phyloP scores from a whole-genome alignment of 1,140 invertebrate genomes.

The Apolygus lucorum region DNA sequence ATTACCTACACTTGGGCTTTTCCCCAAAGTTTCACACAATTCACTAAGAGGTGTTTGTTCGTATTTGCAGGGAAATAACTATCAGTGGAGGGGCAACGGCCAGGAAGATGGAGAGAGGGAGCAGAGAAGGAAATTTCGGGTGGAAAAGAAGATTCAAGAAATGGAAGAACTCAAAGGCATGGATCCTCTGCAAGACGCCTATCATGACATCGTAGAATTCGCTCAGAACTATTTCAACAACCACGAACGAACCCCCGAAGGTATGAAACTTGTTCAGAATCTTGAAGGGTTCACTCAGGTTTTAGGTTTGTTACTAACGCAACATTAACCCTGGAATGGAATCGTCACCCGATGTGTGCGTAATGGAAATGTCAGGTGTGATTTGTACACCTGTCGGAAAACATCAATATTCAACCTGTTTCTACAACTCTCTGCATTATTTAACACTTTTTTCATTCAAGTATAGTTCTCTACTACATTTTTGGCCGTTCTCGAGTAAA shows the following conservation, averaged over 20 bases:
- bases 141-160: constrained; percentile 77
- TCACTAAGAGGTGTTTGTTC: no score
- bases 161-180: constrained; percentile 47
- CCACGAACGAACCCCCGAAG: constrained; percentile 75
- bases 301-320: constrained; percentile 17
- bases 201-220: constrained; percentile 84
- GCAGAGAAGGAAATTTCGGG: constrained; percentile 66
- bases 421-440: no score
- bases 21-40: no score
- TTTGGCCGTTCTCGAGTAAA: no score
- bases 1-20: no score
- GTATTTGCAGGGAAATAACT: not conserved
- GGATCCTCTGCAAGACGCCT: constrained; percentile 38
- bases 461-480: no score
- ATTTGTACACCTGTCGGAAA: no score
- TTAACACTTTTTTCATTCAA: no score
- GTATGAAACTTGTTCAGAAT: constrained; percentile 27
- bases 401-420: no score
- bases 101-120: constrained; percentile 48
- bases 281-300: not conserved
- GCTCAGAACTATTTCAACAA: constrained; percentile 88
- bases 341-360: no score
- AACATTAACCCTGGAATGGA: no score
- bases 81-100: constrained; percentile 29
- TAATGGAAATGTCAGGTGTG: no score